These are phyloP conservation scores for Cossypha caffra DNA, from an alignment of 2,797 vertebrate species.

Conservation along the genomic window DNA sequence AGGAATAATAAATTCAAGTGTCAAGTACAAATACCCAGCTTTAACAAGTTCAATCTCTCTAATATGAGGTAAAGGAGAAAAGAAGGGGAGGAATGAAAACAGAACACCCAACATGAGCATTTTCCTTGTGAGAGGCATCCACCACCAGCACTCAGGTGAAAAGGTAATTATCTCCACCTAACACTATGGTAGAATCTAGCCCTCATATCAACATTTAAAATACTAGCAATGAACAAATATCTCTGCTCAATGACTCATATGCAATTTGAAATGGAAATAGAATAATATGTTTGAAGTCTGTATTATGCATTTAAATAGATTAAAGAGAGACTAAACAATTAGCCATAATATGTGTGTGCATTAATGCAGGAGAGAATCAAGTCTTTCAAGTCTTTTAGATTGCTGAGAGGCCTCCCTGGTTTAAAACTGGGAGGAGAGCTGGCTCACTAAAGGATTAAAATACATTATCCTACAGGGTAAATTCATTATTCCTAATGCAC, in stretches of 20 bases:
- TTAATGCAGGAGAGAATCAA: conserved; percentile 35
- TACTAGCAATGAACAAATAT: background rate
- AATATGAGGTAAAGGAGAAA: background rate
- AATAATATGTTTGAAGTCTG: conserved; percentile 30
- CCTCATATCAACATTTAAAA: background rate
- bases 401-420: background rate
- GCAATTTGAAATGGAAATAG: conserved; percentile 54
- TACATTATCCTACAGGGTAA: conserved; percentile 22
- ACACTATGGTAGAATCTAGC: background rate
- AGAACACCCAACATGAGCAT: background rate
- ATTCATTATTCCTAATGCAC: conserved; percentile 12
- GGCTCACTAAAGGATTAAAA: conserved; percentile 6
- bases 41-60: background rate
- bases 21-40: background rate
- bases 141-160: background rate
- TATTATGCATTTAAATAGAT: conserved; percentile 45
- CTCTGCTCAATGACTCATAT: conserved; percentile 4
- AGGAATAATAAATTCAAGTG: background rate
- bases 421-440: conserved; percentile 22
- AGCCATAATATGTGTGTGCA: conserved; percentile 14
- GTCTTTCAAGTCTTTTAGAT: conserved; percentile 36
- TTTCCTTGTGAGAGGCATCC: background rate
- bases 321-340: conserved; percentile 58
- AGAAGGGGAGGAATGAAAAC: background rate
- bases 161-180: background rate